Base-by-base conservation (phyloP, 2,113 vertebrate genomes). In the Dasyurus viverrinus region DNA sequence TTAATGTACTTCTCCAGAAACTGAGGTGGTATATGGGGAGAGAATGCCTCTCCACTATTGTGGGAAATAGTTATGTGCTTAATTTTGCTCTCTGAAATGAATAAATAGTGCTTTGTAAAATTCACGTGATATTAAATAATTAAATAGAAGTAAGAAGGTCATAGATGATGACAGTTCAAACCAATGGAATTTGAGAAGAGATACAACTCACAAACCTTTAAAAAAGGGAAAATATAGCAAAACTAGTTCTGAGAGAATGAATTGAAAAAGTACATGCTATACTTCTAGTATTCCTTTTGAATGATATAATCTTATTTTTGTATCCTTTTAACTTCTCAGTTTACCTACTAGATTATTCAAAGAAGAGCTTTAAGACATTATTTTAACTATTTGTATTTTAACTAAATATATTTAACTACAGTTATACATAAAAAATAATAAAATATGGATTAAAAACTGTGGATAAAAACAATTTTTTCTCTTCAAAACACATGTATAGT, bases 281-380 rank as follows among this genome's bases (percentile, higher is more conserved):
- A 91, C 54, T 60, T 95, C 91, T 84, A 68, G 57, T 68, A 68
- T 36, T 68, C 30, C 60, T 68, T 68, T 36, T 68, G 30, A 36
- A 36, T 11, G 27, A 36, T 60, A 60, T 12, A 60, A 2, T 60
- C 2, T 68, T 68, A 68, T 36, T 68, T 68, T 42, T 14, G 9
- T 68, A 68, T 47, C 92, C 93, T 93, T 90, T 91, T 89, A 47
- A 57, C 53, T 89, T 96, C 30, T 60, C 27, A 60, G 3, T 60
- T 90, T 52, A 53, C 23, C 92, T 57, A n/a, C 9, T 94, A 89
- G 26, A 60, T 36, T 94, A 22, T 54, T 4, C 55, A 95, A 89
- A 91, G 0, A 91, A 55, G 93, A 94, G 53, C 54, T 94, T 92
- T 94, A 92, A 54, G 55, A 94, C n/a, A 92, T 89, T 94, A 57